A percentile compares a stretch with the other conserved stretches of the same genome.
Evolutionary conservation across 2,888 invertebrate genomes (phyloP).

Genomic region (Frankliniella fusca): DNA sequence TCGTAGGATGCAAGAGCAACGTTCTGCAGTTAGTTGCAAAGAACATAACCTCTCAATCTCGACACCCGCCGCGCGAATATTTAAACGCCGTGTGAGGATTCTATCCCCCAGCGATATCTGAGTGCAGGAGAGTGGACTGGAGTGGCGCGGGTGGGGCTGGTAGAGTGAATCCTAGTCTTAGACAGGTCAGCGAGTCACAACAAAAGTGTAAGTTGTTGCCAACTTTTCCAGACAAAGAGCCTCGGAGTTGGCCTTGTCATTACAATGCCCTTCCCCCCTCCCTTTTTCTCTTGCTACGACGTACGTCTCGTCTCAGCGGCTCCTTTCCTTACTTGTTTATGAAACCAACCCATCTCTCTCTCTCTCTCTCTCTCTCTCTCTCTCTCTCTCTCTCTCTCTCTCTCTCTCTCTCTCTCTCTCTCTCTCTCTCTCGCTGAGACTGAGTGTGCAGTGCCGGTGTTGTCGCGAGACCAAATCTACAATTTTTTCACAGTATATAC

Average conservation of each 20-base stretch:
- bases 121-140: neutral
- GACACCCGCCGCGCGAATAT: too few relatives aligned
- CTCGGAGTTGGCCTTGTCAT: slow-evolving; percentile 18
- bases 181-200: slow-evolving; percentile 25
- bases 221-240: slow-evolving; percentile 19
- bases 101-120: too few relatives aligned
- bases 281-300: neutral
- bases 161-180: neutral
- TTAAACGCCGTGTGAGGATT: too few relatives aligned
- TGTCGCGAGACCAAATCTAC: too few relatives aligned
- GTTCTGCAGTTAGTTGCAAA: too few relatives aligned
- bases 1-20: too few relatives aligned
- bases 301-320: neutral
- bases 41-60: too few relatives aligned
- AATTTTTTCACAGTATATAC: too few relatives aligned
- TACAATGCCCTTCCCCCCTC: slow-evolving; percentile 1
- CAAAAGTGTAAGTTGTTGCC: slow-evolving; percentile 26
- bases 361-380: neutral
- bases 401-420: slow-evolving; percentile 1
- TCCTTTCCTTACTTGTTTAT: neutral
- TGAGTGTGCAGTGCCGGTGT: too few relatives aligned
- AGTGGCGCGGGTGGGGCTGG: neutral
- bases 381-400: slow-evolving; percentile 1
- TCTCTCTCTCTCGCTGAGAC: neutral
- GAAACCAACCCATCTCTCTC: neutral